Evolutionary conservation across 2,888 invertebrate genomes (phyloP).

Genomic region (Pollenia angustigena): DNA sequence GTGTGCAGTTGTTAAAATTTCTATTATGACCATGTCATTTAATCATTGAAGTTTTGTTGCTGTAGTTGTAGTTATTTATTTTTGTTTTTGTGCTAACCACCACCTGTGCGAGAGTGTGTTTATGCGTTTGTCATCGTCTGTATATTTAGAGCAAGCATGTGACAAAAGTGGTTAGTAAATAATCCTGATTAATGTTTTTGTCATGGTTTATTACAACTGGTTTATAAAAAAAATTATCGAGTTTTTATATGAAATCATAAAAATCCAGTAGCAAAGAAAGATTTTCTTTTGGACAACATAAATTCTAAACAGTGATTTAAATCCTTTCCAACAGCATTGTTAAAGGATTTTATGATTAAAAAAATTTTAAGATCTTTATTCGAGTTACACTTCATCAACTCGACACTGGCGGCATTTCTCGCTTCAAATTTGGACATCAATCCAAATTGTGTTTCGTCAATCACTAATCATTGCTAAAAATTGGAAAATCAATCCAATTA

Average conservation of each 20-base stretch:
- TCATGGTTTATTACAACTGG: constrained; percentile 73
- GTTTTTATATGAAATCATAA: constrained; percentile 55
- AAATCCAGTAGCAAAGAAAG: background rate
- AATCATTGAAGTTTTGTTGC: constrained; percentile 56
- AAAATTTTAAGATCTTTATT: too few species aligned
- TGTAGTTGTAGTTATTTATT: constrained; percentile 42
- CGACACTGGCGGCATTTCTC: too few species aligned
- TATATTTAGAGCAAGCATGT: constrained; percentile 53
- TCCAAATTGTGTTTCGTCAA: too few species aligned
- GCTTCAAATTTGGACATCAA: too few species aligned
- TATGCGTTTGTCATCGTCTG: constrained; percentile 5
- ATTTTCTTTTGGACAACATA: background rate
- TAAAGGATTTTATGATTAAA: too few species aligned
- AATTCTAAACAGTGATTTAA: constrained; percentile 22
- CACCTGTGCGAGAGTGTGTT: constrained; percentile 5
- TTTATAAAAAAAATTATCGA: constrained; percentile 62
- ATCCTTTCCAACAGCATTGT: background rate
- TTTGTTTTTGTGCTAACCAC: constrained; percentile 26
- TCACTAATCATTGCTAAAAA: too few species aligned
- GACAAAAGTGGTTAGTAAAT: constrained; percentile 73
- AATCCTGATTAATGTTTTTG: constrained; percentile 75
- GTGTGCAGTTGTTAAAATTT: constrained; percentile 32
- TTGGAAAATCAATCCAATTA: too few species aligned
- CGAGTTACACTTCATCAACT: too few species aligned
- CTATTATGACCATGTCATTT: constrained; percentile 61